These are phyloP conservation scores for Aurelia coerulea DNA, from an alignment of 30 jellyfish, hydroid and myxozoan species.

Conservation along the genomic window DNA sequence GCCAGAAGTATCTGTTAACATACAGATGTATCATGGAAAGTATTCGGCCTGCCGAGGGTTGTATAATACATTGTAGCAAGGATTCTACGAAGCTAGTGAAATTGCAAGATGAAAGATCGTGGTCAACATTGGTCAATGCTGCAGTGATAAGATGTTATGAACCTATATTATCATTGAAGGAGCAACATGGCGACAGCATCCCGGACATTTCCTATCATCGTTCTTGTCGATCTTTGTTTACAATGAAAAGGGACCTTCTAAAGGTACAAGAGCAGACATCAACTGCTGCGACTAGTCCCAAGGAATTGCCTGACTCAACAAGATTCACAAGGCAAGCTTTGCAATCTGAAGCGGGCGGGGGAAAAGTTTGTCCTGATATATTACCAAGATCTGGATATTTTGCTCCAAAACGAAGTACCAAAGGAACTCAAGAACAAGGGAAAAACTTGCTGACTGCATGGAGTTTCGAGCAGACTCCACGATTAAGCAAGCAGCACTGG, in stretches of 20 bases:
- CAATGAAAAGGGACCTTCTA: slow-evolving; percentile 35
- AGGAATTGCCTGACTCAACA: slow-evolving; percentile 31
- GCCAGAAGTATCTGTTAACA: not conserved
- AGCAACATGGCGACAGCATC: slow-evolving; percentile 43
- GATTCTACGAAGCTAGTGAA: slow-evolving; percentile 31
- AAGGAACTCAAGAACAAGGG: slow-evolving; percentile 17
- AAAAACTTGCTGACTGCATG: slow-evolving; percentile 22
- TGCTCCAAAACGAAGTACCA: slow-evolving; percentile 34
- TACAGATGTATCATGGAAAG: slow-evolving; percentile 16
- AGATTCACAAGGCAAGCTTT: slow-evolving; percentile 32
- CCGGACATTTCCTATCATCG: slow-evolving; percentile 39
- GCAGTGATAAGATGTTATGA: slow-evolving; percentile 25
- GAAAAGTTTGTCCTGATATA: slow-evolving; percentile 20
- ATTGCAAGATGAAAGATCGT: slow-evolving; percentile 32
- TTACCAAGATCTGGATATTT: slow-evolving; percentile 19
- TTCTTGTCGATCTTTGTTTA: slow-evolving; percentile 48
- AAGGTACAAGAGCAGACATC: slow-evolving; percentile 42
- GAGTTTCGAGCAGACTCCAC: slow-evolving; percentile 28
- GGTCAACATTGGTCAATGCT: slow-evolving; percentile 46
- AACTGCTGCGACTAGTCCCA: slow-evolving; percentile 27
- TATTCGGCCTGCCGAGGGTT: slow-evolving; percentile 35
- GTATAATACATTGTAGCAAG: slow-evolving; percentile 34
- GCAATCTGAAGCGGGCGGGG: slow-evolving; percentile 28
- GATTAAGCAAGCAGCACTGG: slow-evolving; percentile 15
- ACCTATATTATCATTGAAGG: slow-evolving; percentile 33